Evolutionary conservation across 2,113 vertebrate genomes (phyloP).

Genomic region (Chloroceryle aenea): DNA sequence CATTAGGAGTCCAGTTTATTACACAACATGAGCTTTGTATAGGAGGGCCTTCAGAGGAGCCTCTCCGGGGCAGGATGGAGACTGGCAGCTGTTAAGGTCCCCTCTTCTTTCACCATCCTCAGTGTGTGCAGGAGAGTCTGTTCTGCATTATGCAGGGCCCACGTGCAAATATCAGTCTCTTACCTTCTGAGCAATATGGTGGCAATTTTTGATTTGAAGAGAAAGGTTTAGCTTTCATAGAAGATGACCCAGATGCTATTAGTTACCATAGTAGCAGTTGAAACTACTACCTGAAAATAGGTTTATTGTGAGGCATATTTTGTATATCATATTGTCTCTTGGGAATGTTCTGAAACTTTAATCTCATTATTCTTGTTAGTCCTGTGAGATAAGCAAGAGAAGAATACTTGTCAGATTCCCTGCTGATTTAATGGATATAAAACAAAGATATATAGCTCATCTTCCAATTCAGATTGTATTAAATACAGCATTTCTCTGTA

Average conservation of each 20-base stretch:
- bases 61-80: neutral
- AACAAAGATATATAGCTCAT: neutral
- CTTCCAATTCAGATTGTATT: neutral
- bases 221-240: neutral
- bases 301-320: neutral
- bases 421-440: conserved; percentile 21
- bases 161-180: neutral
- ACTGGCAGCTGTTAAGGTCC: neutral
- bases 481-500: conserved; percentile 6
- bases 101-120: neutral
- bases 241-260: neutral
- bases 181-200: neutral
- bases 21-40: neutral
- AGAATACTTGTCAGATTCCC: conserved; percentile 28
- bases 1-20: neutral
- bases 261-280: neutral
- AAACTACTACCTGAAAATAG: neutral
- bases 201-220: neutral
- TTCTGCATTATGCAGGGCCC: neutral
- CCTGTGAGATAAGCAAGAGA: neutral
- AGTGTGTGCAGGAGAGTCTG: neutral
- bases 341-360: conserved; percentile 44
- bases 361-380: conserved; percentile 33
- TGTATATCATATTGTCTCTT: neutral
- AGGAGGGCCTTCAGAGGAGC: neutral